Conservation (phyloP, 1,140 invertebrate genomes). For the Drosophila willistoni region DNA sequence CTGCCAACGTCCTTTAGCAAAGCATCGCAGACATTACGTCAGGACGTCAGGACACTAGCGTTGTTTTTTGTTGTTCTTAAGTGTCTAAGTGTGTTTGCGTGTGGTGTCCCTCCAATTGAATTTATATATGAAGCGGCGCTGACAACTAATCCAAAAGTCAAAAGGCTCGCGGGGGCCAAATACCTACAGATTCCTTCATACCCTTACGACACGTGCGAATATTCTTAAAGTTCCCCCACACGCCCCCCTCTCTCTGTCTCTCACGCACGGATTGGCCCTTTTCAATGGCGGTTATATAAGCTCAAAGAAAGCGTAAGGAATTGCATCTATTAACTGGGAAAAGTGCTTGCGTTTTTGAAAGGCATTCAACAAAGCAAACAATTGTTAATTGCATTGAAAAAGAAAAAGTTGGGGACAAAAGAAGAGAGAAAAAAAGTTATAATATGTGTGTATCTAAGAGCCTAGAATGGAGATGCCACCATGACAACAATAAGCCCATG, state of each 20-base stretch:
- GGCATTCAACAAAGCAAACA: background rate
- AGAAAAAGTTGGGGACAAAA: background rate
- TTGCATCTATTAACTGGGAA: background rate
- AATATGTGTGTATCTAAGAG: slow-evolving; percentile 2
- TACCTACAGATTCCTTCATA: background rate
- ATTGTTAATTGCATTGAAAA: background rate
- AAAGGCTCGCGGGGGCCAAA: background rate
- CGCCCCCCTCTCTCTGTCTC: too few species aligned
- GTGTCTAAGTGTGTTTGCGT: slow-evolving; percentile 1
- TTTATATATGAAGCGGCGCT: background rate
- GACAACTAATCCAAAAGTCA: slow-evolving; percentile 9
- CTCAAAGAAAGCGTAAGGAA: background rate
- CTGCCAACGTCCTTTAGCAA: slow-evolving; percentile 63
- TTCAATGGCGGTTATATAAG: slow-evolving; percentile 8
- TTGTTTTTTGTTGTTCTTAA: slow-evolving; percentile 7
- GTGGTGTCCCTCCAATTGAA: background rate
- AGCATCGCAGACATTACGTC: slow-evolving; percentile 61
- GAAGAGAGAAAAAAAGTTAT: background rate
- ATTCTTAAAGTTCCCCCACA: background rate
- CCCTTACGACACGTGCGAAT: background rate
- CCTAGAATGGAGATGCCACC: slow-evolving; percentile 2
- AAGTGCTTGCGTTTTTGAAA: background rate
- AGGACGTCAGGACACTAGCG: slow-evolving; percentile 7
- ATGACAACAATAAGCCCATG: slow-evolving; percentile 3
- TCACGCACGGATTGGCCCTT: background rate